A percentile compares a stretch with the other conserved stretches of the same genome.
Conservation (phyloP, 2,888 invertebrate species). For the Nasonia oneida region DNA sequence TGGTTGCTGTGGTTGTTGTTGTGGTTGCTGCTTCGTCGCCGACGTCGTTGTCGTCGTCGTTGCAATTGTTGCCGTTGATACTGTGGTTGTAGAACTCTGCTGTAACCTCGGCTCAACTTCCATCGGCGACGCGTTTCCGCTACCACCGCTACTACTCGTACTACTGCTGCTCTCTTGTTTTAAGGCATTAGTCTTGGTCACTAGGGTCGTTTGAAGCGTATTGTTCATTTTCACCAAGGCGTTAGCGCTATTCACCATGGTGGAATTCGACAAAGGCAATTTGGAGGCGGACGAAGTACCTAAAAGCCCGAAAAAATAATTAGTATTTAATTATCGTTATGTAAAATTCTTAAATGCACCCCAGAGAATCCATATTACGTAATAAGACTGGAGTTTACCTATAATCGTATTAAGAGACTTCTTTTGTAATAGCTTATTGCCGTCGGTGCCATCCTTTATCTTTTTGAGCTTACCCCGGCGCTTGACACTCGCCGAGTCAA, state of each 20-base stretch:
- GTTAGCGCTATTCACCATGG: conserved; percentile 73
- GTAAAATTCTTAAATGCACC: too few species aligned
- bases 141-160: conserved; percentile 46
- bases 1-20: conserved; percentile 39
- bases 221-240: conserved; percentile 74
- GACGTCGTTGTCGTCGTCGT: conserved; percentile 1
- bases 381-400: conserved; percentile 31
- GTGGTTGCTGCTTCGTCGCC: conserved; percentile 40
- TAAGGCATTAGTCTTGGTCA: conserved; percentile 76
- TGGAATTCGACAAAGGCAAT: conserved; percentile 74
- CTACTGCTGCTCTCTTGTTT: conserved; percentile 69
- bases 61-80: conserved; percentile 13
- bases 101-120: conserved; percentile 36
- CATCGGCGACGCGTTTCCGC: conserved; percentile 45
- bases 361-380: background rate
- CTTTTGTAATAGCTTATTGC: conserved; percentile 76
- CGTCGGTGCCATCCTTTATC: conserved; percentile 79
- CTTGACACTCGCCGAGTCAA: conserved; percentile 70
- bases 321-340: background rate
- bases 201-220: conserved; percentile 71
- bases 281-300: conserved; percentile 73
- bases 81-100: conserved; percentile 22
- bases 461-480: conserved; percentile 81
- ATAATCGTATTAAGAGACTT: conserved; percentile 76
- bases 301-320: conserved; percentile 19